Evolutionary conservation across 2,888 invertebrate genomes (phyloP), one percentile per base, ranked within the genome.

Genomic region (Caenorhabditis sp.): DNA sequence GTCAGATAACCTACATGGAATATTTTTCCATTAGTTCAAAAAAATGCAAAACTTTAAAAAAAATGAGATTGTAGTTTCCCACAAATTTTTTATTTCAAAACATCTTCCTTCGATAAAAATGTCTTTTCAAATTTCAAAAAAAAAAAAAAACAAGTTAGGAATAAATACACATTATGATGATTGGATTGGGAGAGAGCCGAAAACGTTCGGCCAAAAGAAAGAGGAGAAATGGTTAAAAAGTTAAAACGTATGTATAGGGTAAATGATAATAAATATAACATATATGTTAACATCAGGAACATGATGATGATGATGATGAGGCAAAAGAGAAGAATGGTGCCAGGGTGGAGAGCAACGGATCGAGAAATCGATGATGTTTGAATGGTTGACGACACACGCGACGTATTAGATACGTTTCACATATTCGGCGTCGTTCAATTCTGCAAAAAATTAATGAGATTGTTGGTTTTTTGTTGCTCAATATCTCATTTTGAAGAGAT

Each of bases 371-470:
- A 37, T 66, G 66, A 6, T 31, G 21, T 26, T 50, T 55, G 54
- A 50, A 50, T 5, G 70, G 70, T n/a, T 63, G 59, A n/a, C 66
- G 70, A 36, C 66, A 58, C 0, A 66, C 36, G 5, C 43, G 62
- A 17, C 66, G 70, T 1, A 27, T 21, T 10, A 62, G 31, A 14
- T 36, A 36, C 14, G 54, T 61, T 3, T 50, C 23, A 24, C 66
- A 23, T 4, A 70, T 62, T 17, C 59, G 26, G 1, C 66, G 66
- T 1, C 70, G 66, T 55, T 51, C 66, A 70, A 51, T 27, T 66
- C 70, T 70, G 70, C 10, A 70, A 70, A 37, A 59, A 23, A 21
- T n/a, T n/a, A n/a, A n/a, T n/a, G n/a, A n/a, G n/a, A n/a, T n/a
- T n/a, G n/a, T n/a, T n/a, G n/a, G n/a, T n/a, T n/a, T n/a, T n/a